These are phyloP conservation scores for Nothoprocta pentlandii DNA, from an alignment of 2,113 vertebrate genomes.

Conservation along the genomic window DNA sequence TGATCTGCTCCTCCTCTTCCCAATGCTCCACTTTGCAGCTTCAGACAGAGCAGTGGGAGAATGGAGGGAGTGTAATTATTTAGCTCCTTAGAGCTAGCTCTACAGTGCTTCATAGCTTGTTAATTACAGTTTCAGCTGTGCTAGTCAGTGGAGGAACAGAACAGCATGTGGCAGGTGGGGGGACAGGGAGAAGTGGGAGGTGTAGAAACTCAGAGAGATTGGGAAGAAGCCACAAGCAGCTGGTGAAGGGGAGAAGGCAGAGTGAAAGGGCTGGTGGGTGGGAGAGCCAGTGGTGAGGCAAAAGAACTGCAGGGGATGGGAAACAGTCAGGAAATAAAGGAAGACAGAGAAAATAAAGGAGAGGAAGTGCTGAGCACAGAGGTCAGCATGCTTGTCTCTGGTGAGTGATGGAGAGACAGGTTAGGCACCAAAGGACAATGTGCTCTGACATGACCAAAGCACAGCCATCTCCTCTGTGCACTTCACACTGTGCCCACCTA, in stretches of 20 bases:
- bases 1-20: constrained; percentile 49
- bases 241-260: not conserved
- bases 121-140: constrained; percentile 53
- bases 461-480: not conserved
- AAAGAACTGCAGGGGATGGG: not conserved
- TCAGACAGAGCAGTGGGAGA: constrained; percentile 5
- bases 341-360: fast-evolving
- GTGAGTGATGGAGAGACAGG: not conserved
- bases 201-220: not conserved
- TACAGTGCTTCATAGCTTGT: constrained; percentile 53
- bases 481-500: not conserved
- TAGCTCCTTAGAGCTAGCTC: constrained; percentile 51
- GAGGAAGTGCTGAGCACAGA: too few species aligned
- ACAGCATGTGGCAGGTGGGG: not conserved
- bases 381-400: fast-evolving
- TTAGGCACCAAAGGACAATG: not conserved
- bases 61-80: constrained; percentile 61
- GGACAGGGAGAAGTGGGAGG: not conserved
- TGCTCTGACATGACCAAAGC: fast-evolving
- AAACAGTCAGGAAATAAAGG: not conserved
- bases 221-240: not conserved
- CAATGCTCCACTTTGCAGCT: constrained; percentile 5
- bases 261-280: not conserved
- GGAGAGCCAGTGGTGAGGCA: fast-evolving
- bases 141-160: not conserved